phyloP scores from a whole-genome alignment of 2,888 invertebrate species.

The Didymodactylos carnosus region DNA sequence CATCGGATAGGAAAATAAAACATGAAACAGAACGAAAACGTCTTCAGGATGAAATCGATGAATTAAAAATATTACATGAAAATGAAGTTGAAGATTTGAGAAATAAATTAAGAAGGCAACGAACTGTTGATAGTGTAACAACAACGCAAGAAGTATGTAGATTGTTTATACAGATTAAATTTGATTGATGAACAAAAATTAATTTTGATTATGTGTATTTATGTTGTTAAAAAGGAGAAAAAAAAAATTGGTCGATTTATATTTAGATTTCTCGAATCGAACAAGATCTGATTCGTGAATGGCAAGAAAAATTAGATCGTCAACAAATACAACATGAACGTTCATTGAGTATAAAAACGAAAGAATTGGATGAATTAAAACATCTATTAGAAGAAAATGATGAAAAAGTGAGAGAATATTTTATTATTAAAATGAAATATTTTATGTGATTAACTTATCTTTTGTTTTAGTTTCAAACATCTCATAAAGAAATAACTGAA shows the following conservation, averaged over 20 bases:
- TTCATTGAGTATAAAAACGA: neutral
- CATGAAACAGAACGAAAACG: neutral
- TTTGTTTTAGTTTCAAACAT: neutral
- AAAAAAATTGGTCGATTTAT: no score
- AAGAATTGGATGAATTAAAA: neutral
- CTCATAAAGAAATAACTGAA: neutral
- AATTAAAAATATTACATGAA: neutral
- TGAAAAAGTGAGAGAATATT: neutral
- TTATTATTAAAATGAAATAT: neutral
- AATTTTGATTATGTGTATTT: no score
- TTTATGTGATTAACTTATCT: no score
- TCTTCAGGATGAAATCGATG: neutral
- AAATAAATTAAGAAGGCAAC: neutral
- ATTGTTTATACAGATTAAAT: no score
- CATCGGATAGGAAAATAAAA: neutral
- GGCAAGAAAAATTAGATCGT: slow-evolving; percentile 25
- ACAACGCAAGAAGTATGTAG: neutral
- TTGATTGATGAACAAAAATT: neutral
- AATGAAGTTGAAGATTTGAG: slow-evolving; percentile 7
- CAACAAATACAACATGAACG: slow-evolving; percentile 21
- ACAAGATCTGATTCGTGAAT: slow-evolving; percentile 23
- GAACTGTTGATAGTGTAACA: neutral
- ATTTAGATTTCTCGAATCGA: slow-evolving; percentile 25
- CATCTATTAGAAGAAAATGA: neutral
- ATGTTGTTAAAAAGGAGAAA: no score